Percentiles rank a stretch among this genome's conserved stretches.
phyloP scores from a whole-genome alignment of 2,797 vertebrate genomes.

The Uromys caudimaculatus region DNA sequence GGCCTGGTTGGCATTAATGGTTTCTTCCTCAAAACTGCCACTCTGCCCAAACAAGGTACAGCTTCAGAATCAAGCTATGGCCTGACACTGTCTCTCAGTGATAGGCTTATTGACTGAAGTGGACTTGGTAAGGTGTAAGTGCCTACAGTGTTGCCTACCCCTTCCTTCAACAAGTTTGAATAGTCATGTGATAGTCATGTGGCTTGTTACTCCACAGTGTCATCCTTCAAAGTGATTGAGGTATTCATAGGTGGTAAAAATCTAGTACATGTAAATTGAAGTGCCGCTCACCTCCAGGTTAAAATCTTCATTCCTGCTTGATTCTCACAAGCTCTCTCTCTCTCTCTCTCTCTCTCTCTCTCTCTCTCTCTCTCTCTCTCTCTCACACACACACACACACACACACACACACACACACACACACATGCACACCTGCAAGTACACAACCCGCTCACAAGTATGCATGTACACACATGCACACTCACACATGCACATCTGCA shows the following conservation, averaged over 20 bases:
- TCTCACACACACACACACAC: no score
- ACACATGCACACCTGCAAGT: no score
- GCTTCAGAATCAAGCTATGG: background rate
- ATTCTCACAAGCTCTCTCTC: background rate
- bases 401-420: background rate
- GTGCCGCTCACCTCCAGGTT: background rate
- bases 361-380: no score
- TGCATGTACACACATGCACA: background rate
- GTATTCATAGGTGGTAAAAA: conserved; percentile 8
- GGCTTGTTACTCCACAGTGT: background rate
- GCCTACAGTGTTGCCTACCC: background rate
- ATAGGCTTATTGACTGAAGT: background rate
- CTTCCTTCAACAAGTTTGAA: background rate
- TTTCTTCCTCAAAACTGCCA: background rate
- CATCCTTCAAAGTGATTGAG: background rate
- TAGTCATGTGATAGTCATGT: background rate
- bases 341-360: no score
- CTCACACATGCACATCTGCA: accelerated
- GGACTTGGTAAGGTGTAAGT: no score
- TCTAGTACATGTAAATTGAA: background rate
- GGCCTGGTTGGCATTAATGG: background rate
- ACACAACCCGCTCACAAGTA: no score
- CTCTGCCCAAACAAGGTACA: accelerated
- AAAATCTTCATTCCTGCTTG: background rate
- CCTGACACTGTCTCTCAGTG: background rate